Conservation (phyloP, 2,888 invertebrate genomes). For the Amphipyra tragopoginis region DNA sequence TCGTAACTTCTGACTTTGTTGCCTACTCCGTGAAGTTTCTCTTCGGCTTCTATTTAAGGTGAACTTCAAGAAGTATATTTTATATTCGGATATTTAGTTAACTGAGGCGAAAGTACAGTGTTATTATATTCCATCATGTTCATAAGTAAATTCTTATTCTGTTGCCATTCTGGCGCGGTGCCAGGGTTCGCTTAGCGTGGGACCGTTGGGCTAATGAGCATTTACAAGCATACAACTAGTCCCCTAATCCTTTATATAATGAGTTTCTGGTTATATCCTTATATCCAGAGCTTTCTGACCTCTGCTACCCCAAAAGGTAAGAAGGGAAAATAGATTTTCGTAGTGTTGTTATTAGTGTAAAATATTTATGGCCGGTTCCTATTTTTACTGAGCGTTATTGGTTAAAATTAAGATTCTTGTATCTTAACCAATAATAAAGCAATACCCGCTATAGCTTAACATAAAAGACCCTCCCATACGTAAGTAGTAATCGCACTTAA, state of each 20-base stretch:
- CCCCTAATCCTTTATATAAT: conserved; percentile 48
- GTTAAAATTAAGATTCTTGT: too few relatives aligned
- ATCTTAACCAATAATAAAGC: too few relatives aligned
- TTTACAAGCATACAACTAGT: conserved; percentile 45
- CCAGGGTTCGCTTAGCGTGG: conserved; percentile 38
- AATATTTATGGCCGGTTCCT: too few relatives aligned
- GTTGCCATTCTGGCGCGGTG: conserved; percentile 32
- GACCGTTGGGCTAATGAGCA: conserved; percentile 43
- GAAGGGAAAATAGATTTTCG: not conserved
- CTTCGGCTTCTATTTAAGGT: conserved; percentile 44
- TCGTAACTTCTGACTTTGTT: conserved; percentile 69
- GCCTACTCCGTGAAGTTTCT: conserved; percentile 57
- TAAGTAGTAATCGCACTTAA: too few relatives aligned
- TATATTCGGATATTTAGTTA: conserved; percentile 10
- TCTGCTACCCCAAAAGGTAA: not conserved
- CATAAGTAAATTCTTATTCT: conserved; percentile 45
- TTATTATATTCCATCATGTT: conserved; percentile 41
- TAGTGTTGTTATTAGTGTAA: not conserved
- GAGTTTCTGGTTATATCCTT: conserved; percentile 40
- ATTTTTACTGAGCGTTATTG: too few relatives aligned
- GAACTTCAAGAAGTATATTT: conserved; percentile 38
- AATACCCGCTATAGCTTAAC: too few relatives aligned
- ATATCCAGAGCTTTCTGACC: conserved; percentile 13
- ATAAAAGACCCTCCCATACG: too few relatives aligned
- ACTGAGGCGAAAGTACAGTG: conserved; percentile 25